Evolutionary conservation across 2,113 vertebrate species (phyloP).

Genomic region (Lagopus muta): DNA sequence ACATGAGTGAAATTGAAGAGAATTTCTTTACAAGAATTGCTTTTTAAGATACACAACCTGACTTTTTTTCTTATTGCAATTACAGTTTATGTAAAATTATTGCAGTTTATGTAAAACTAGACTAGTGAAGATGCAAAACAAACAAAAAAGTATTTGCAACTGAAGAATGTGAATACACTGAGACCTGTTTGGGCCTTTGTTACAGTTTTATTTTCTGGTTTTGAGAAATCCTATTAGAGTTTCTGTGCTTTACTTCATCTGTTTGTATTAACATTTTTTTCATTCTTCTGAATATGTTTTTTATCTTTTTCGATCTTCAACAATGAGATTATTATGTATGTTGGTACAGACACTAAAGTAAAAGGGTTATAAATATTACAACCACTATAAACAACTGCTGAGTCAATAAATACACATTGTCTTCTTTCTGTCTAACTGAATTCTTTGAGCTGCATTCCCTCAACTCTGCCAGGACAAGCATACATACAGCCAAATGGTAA

Average conservation of each 20-base stretch:
- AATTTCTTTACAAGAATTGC: background rate
- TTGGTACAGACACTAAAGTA: background rate
- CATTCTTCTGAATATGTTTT: background rate
- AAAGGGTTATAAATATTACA: background rate
- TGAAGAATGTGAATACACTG: background rate
- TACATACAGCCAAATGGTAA: background rate
- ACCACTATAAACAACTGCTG: background rate
- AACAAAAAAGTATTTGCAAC: background rate
- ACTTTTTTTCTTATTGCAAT: background rate
- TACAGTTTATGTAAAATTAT: background rate
- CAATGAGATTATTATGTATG: background rate
- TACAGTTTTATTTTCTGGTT: background rate
- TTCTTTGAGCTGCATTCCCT: background rate
- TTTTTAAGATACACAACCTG: background rate
- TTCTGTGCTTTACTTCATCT: background rate
- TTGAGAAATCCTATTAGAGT: background rate
- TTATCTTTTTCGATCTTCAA: background rate
- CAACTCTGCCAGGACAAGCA: background rate
- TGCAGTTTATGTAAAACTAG: background rate
- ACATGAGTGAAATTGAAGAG: background rate
- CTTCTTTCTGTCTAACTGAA: background rate
- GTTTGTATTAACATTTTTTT: background rate
- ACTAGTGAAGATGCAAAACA: background rate
- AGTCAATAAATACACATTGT: background rate
- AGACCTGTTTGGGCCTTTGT: background rate